phyloP scores from a whole-genome alignment of 2,113 vertebrate species.

The Centropus bengalensis region DNA sequence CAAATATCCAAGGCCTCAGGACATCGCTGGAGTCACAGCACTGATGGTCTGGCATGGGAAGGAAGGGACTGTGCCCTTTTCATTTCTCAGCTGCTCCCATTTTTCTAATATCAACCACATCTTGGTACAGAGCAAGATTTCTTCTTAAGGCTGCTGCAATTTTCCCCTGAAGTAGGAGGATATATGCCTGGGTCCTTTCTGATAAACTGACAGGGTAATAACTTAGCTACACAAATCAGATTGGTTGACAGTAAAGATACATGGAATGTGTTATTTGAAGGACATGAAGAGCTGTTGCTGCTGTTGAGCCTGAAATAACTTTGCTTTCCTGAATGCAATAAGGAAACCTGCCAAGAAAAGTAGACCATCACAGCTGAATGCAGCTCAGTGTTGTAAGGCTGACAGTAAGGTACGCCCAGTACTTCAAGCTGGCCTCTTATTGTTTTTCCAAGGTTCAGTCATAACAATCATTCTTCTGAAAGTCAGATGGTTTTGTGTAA shows the following conservation, averaged over 20 bases:
- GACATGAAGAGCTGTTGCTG: constrained; percentile 49
- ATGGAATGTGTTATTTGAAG: constrained; percentile 32
- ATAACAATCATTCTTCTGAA: neutral
- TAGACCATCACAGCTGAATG: neutral
- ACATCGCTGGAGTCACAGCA: neutral
- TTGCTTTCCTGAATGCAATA: constrained; percentile 53
- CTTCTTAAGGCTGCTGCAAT: neutral
- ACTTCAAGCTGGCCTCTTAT: neutral
- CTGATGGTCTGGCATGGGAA: neutral
- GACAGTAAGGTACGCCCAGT: neutral
- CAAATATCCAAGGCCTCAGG: neutral
- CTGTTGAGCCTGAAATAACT: constrained; percentile 53
- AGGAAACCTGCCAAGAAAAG: constrained; percentile 49
- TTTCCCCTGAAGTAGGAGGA: neutral
- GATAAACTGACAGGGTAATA: constrained; percentile 26
- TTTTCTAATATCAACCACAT: neutral
- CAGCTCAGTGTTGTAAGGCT: neutral
- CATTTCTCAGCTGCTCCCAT: neutral
- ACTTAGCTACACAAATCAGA: constrained; percentile 6
- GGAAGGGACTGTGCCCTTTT: neutral
- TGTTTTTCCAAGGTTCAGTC: constrained; percentile 3
- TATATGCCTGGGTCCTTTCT: neutral
- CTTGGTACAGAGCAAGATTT: neutral
- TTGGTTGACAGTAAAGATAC: constrained; percentile 49
- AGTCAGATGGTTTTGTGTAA: neutral